A percentile compares a stretch with the other conserved stretches of the same genome.
phyloP scores from a whole-genome alignment of 2,797 vertebrate genomes.

The Cryptoblepharus egeriae region DNA sequence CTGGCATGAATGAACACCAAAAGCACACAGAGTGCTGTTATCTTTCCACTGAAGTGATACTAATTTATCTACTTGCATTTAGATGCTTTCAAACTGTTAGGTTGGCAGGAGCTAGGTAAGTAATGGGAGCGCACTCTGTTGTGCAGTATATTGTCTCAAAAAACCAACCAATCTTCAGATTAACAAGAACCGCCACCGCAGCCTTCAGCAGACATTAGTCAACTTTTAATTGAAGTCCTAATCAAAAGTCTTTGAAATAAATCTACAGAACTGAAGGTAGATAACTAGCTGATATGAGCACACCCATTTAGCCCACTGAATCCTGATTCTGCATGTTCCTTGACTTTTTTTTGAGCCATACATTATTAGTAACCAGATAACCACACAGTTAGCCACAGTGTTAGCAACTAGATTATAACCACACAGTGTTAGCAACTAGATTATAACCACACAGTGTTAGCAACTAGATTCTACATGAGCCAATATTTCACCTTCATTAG shows the following conservation, averaged over 20 bases:
- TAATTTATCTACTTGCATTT: no score
- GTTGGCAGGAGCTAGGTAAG: no score
- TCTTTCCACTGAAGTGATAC: no score
- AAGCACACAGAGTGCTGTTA: no score
- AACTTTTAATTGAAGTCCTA: background rate
- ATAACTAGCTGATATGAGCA: background rate
- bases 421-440: background rate
- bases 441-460: background rate
- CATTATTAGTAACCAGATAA: background rate
- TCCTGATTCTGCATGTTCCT: background rate
- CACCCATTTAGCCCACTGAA: background rate
- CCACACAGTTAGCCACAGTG: background rate
- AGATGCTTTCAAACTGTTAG: no score
- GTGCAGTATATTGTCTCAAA: no score
- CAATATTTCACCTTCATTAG: background rate
- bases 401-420: background rate
- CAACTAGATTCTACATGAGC: background rate
- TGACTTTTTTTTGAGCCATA: background rate
- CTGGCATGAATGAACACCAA: no score
- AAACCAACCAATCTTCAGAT: no score
- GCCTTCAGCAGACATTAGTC: conserved; percentile 21
- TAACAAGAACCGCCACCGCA: no score
- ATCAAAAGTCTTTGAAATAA: background rate
- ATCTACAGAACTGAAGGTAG: background rate
- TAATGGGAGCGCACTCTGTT: no score